Conservation (phyloP, 2,113 vertebrate genomes). For the Oriolus oriolus region DNA sequence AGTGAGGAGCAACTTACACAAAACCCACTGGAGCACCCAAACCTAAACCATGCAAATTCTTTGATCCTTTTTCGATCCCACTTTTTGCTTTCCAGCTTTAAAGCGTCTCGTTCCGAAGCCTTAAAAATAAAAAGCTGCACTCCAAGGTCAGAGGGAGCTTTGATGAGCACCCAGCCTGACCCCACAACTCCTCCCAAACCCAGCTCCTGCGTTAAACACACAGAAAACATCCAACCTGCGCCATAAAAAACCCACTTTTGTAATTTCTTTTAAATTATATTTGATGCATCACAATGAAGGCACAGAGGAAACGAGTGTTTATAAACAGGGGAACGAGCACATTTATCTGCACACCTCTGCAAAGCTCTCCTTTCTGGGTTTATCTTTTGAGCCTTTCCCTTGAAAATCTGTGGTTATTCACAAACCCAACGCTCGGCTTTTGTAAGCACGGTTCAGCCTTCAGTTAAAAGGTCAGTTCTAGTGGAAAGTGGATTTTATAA, state of each 20-base stretch:
- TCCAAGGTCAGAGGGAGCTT: background rate
- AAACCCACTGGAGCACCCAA: background rate
- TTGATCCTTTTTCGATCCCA: background rate
- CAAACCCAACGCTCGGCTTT: background rate
- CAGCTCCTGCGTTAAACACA: background rate
- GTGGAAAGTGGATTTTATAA: background rate
- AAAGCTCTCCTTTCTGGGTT: background rate
- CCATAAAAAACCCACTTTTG: background rate
- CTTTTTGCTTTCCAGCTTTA: background rate
- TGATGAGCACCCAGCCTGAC: background rate
- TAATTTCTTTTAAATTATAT: accelerated
- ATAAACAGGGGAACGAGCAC: background rate
- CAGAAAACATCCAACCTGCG: background rate
- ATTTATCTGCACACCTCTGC: background rate
- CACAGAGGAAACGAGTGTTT: accelerated
- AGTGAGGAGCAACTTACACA: background rate
- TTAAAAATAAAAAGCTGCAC: background rate
- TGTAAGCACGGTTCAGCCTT: background rate
- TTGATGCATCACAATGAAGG: accelerated
- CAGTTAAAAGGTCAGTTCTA: background rate
- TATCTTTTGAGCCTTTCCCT: background rate
- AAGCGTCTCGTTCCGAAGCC: background rate
- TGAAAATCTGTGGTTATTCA: background rate
- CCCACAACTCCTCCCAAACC: background rate
- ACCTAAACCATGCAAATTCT: background rate